Evolutionary conservation across 23 tunicate genomes (phyloP).

Genomic region (Halocynthia roretzi): DNA sequence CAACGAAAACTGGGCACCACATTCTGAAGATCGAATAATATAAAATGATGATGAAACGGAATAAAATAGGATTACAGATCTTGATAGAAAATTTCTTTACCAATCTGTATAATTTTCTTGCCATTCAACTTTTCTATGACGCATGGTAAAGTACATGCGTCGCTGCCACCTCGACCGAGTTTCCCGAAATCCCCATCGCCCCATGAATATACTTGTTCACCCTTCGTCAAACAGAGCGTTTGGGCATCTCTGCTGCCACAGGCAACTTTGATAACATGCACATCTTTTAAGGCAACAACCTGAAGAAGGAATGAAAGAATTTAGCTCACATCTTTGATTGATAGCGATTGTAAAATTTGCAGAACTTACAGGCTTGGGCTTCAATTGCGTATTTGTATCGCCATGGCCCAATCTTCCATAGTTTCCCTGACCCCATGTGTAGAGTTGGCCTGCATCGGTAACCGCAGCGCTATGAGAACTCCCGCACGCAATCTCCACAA

Average conservation of each 20-base stretch:
- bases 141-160: constrained; percentile 67
- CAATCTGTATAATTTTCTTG: constrained; percentile 51
- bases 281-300: constrained; percentile 53
- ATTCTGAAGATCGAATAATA: constrained; percentile 34
- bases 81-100: constrained; percentile 11
- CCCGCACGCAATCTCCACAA: constrained; percentile 69
- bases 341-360: not conserved
- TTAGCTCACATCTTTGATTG: not conserved
- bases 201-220: constrained; percentile 76
- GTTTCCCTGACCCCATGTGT: constrained; percentile 90
- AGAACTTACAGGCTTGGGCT: constrained; percentile 59
- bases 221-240: constrained; percentile 45
- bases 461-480: constrained; percentile 86
- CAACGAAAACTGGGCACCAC: constrained; percentile 88
- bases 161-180: constrained; percentile 82
- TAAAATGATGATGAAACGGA: not conserved
- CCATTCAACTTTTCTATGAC: constrained; percentile 52
- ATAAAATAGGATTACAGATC: not conserved
- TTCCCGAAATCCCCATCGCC: constrained; percentile 95
- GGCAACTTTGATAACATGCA: constrained; percentile 44
- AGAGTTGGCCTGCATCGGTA: constrained; percentile 41
- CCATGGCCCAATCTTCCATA: constrained; percentile 93
- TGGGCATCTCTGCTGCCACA: constrained; percentile 93
- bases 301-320: constrained; percentile 1
- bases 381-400: constrained; percentile 55